Evolutionary conservation across 2,113 vertebrate species (phyloP).

Genomic region (Zosterops lateralis): DNA sequence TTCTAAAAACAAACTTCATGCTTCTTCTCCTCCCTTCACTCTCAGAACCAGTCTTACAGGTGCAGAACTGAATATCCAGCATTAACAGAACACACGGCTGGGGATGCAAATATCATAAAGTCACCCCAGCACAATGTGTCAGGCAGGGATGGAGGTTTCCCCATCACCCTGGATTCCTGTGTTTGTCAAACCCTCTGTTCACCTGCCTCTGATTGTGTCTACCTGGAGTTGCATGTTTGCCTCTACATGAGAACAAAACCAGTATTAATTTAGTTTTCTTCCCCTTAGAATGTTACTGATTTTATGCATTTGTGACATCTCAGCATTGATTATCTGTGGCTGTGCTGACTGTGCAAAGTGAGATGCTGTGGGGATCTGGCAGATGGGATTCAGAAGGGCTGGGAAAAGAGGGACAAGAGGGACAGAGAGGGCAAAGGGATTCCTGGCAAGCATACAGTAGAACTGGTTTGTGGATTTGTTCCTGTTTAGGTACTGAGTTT

Average conservation of each 20-base stretch:
- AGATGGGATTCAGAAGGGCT: not conserved
- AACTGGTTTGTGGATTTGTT: not conserved
- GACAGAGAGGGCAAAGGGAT: not conserved
- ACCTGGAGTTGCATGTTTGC: not conserved
- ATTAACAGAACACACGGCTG: not conserved
- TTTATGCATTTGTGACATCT: accelerated
- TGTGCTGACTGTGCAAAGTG: not conserved
- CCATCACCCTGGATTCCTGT: not conserved
- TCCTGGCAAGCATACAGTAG: not conserved
- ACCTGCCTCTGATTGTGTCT: too few relatives aligned
- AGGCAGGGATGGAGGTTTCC: accelerated
- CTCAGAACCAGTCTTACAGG: not conserved
- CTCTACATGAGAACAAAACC: not conserved
- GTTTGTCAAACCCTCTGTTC: not conserved
- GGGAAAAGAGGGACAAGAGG: not conserved
- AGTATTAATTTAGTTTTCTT: not conserved
- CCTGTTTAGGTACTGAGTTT: not conserved
- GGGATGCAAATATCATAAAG: not conserved
- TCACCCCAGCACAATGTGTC: not conserved
- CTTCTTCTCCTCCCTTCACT: not conserved
- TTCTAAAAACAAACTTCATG: not conserved
- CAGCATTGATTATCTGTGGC: accelerated
- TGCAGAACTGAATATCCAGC: not conserved
- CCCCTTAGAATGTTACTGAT: accelerated
- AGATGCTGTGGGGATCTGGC: not conserved